Base-by-base conservation (phyloP, 2,113 vertebrate genomes). In the Passer domesticus region DNA sequence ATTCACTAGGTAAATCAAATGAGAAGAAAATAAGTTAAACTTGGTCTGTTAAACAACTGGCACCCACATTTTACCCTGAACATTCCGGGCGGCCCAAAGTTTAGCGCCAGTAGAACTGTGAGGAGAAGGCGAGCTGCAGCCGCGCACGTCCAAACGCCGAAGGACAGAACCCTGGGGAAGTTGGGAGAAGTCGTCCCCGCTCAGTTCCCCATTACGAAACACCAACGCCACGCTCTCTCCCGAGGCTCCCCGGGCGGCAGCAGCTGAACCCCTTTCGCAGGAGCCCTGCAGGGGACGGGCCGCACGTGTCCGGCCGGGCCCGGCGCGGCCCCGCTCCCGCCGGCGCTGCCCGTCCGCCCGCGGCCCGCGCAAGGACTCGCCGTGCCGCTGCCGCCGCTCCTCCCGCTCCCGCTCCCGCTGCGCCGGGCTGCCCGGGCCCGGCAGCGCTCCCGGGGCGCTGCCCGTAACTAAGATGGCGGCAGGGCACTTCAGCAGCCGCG, bases 131-230 rank as follows among this genome's bases (percentile, higher is more conserved):
- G 37, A 53, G 33, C 18, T 8, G 44, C 21, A 43, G 35, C 28
- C 21, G 17, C 5, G 24, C 18, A 14, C 7, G 5, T 15, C 30
- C n/a, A 49, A 23, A 33, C 2, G 22, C 4, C 9, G 25, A 64
- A 43, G 35, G 66, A 12, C 20, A 11, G 14, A 75, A 78, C n/a
- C 3, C 58, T 0, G 6, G 22, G 3, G 33, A n/a, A 33, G 15
- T 41, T 5, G 21, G 15, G 9, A 25, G 3, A 56, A 60, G 33
- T 1, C 20, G 13, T 8, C 6, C 23, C 3, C 9, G 18, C 15
- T 9, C 8, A 15, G 20, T 4, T 1, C 39, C 39, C n/a, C 23
- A 11, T 2, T 16, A 22, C 0, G 0, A 3, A n/a, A 24, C 15
- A 30, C 19, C 8, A 46, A 44, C 30, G 31, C 23, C 53, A 22